Conservation (phyloP, 23 tunicate species). For the Trididemnum clinides region DNA sequence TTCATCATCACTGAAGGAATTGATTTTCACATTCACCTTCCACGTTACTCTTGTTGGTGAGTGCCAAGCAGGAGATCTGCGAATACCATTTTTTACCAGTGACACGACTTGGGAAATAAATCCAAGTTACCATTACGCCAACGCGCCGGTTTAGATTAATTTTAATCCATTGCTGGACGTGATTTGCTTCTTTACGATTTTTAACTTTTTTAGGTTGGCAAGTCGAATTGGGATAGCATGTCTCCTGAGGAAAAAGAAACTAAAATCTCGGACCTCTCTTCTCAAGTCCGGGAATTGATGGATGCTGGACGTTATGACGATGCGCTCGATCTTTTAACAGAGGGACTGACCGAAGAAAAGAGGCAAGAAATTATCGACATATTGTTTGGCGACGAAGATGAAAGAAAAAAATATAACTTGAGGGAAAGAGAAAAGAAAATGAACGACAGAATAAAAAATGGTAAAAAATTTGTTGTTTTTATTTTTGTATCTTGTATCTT, state of each 20-base stretch:
- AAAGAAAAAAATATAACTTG: conserved; percentile 50
- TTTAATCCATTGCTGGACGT: background rate
- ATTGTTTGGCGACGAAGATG: conserved; percentile 55
- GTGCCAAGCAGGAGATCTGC: no score
- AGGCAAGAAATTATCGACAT: conserved; percentile 34
- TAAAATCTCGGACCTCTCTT: conserved; percentile 48
- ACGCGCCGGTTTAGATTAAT: background rate
- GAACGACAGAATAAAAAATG: conserved; percentile 54
- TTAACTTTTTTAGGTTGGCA: conserved; percentile 58
- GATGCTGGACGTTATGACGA: conserved; percentile 56
- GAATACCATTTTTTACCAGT: no score
- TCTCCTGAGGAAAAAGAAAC: conserved; percentile 37
- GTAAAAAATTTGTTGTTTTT: no score
- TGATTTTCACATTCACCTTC: no score
- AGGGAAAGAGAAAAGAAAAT: conserved; percentile 52
- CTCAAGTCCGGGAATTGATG: conserved; percentile 64
- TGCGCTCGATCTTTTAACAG: conserved; percentile 63
- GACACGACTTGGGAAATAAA: no score
- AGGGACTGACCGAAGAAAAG: conserved; percentile 51
- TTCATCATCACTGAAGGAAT: no score
- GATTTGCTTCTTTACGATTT: background rate
- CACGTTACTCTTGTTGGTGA: no score
- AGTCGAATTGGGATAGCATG: conserved; percentile 59
- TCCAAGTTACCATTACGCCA: no score
- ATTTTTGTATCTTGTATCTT: no score